These are phyloP conservation scores for Rotaria magnacalcarata DNA, from an alignment of 2,888 invertebrate genomes.

Conservation along the genomic window DNA sequence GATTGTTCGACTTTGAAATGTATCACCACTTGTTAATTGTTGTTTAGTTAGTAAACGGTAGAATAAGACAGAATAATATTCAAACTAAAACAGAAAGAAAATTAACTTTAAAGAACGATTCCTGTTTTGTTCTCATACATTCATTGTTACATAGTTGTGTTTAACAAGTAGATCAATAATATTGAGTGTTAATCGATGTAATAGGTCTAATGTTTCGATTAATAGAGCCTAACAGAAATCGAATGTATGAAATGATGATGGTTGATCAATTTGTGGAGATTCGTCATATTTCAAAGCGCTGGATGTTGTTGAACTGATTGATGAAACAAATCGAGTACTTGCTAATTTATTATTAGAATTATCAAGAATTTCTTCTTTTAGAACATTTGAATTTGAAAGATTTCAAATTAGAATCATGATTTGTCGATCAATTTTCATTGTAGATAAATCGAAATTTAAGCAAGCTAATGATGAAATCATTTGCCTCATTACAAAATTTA, in stretches of 20 bases:
- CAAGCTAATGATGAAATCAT: too few species aligned
- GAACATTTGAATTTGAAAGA: too few species aligned
- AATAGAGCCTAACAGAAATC: slow-evolving; percentile 1
- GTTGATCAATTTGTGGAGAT: background rate
- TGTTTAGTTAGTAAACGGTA: slow-evolving; percentile 36
- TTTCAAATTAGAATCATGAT: too few species aligned
- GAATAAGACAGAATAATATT: slow-evolving; percentile 8
- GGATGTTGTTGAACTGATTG: slow-evolving; percentile 28
- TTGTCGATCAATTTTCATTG: too few species aligned
- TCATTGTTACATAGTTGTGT: slow-evolving; percentile 11
- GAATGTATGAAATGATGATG: background rate
- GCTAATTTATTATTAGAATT: background rate
- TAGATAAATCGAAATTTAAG: too few species aligned
- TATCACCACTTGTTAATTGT: background rate
- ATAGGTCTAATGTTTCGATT: background rate
- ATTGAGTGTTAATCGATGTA: slow-evolving; percentile 16
- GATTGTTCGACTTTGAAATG: slow-evolving; percentile 31
- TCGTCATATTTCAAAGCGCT: slow-evolving; percentile 10
- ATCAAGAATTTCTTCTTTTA: slow-evolving; percentile 6
- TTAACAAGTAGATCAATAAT: background rate
- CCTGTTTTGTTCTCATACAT: background rate
- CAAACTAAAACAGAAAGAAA: background rate
- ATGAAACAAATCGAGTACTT: slow-evolving; percentile 11
- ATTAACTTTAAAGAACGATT: too few species aligned
- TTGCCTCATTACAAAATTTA: too few species aligned